Evolutionary conservation across 2,113 vertebrate species (phyloP), one percentile per base, ranked within the genome.

Genomic region (Phasianus colchicus): DNA sequence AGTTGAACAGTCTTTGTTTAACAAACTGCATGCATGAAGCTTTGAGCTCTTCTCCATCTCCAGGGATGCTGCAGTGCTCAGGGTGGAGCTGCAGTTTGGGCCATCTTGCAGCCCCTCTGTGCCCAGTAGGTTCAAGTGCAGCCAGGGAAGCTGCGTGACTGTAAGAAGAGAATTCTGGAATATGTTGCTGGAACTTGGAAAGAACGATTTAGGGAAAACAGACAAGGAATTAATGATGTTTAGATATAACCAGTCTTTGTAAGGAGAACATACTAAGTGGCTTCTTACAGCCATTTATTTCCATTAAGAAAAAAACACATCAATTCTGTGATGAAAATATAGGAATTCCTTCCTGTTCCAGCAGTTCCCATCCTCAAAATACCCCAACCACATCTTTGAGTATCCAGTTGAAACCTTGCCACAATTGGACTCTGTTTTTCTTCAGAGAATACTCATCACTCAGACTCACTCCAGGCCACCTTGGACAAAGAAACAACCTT

Each of bases 341-440:
- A 89, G 71, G 89, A 82, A 76, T 93, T 90, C 54, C 58, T 76
- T 45, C 58, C 57, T 81, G 32, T 77, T 81, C 22, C 60, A 67
- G 40, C 60, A 64, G 55, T 36, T 30, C 42, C 61, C 30, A 15
- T 88, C 48, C 70, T 90, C 60, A 80, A 4, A 73, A 71, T 79
- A 13, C 58, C 65, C 2, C 43, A 42, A 4, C 32, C 45, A 10
- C 36, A 18, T 29, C 70, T 65, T 66, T 27, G 61, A 15, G 25
- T 70, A 19, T 24, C 24, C 21, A 12, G 6, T 64, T 77, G 36
- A 55, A 88, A 45, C 30, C 75, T 66, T 65, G 42, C 34, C 86
- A 19, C 10, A 29, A 16, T 55, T 90, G 66, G 74, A 43, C 54
- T 14, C 17, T 66, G 12, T 75, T 89, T 24, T 54, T 75, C n/a